These are phyloP conservation scores for Mythimna vitellina DNA, from an alignment of 2,888 invertebrate species.

Conservation along the genomic window DNA sequence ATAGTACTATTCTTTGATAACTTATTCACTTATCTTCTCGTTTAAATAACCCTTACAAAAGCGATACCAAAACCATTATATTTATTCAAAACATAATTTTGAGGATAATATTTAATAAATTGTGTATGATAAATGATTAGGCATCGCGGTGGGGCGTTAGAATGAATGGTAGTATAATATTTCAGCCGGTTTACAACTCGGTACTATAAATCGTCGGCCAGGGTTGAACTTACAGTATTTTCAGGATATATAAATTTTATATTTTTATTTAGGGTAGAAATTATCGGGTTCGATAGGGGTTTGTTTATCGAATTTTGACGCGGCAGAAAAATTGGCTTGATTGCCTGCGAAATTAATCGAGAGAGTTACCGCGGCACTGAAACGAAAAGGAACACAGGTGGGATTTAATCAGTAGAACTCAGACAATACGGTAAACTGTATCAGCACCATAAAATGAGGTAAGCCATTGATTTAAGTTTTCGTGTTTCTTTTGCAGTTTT, in stretches of 20 bases:
- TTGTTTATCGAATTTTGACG: constrained; percentile 16
- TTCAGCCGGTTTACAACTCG: constrained; percentile 26
- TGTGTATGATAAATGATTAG: constrained; percentile 13
- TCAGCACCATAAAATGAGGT: too few relatives aligned
- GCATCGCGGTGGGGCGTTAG: constrained; percentile 6
- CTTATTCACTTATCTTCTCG: not conserved
- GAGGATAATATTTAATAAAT: constrained; percentile 21
- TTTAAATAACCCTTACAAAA: not conserved
- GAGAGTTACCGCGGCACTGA: too few relatives aligned
- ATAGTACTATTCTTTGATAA: too few relatives aligned
- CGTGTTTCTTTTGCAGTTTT: too few relatives aligned
- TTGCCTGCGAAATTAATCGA: too few relatives aligned
- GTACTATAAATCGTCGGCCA: constrained; percentile 33
- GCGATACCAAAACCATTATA: not conserved
- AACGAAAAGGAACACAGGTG: too few relatives aligned
- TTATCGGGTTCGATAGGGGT: constrained; percentile 2
- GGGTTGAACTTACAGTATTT: constrained; percentile 28
- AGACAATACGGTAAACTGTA: too few relatives aligned
- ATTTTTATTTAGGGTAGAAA: constrained; percentile 9
- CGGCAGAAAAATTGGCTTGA: not conserved
- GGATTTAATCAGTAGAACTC: too few relatives aligned
- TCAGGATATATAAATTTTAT: constrained; percentile 24
- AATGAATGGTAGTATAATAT: constrained; percentile 43
- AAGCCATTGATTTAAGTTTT: too few relatives aligned
- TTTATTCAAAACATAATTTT: constrained; percentile 14